These are phyloP conservation scores for Mustelus asterias DNA, from an alignment of 2,113 vertebrate genomes.

Conservation along the genomic window DNA sequence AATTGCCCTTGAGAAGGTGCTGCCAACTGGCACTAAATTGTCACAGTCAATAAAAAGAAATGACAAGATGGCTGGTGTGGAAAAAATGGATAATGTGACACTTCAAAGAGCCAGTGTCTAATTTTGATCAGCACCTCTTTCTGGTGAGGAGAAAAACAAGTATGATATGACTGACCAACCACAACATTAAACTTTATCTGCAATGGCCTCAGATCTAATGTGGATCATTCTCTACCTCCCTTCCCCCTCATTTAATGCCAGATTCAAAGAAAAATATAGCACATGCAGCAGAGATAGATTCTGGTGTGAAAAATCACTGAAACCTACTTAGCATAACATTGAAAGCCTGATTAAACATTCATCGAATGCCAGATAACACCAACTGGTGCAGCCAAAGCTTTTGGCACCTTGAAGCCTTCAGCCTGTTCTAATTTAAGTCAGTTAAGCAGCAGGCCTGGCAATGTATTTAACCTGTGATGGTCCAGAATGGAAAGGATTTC, in stretches of 20 bases:
- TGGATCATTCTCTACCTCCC: not conserved
- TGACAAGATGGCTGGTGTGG: not conserved
- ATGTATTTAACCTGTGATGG: constrained; percentile 4
- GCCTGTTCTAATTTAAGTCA: constrained; percentile 32
- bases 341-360: not conserved
- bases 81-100: too few relatives aligned
- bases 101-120: not conserved
- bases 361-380: constrained; percentile 20
- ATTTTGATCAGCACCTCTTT: not conserved
- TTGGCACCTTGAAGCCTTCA: constrained; percentile 12
- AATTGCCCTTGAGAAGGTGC: too few relatives aligned
- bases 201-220: not conserved
- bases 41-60: not conserved
- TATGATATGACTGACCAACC: not conserved
- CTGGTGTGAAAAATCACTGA: constrained; percentile 19
- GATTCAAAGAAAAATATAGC: constrained; percentile 7
- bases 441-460: not conserved
- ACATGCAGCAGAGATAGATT: not conserved
- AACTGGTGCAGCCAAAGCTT: constrained; percentile 12
- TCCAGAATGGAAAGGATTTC: not conserved
- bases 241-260: not conserved
- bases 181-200: not conserved
- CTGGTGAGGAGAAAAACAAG: not conserved
- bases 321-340: constrained; percentile 9
- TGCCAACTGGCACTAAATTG: not conserved